A percentile compares a stretch with the other conserved stretches of the same genome.
These are phyloP conservation scores for Eptatretus burgeri DNA, from an alignment of 2,113 vertebrate genomes.

Conservation along the genomic window DNA sequence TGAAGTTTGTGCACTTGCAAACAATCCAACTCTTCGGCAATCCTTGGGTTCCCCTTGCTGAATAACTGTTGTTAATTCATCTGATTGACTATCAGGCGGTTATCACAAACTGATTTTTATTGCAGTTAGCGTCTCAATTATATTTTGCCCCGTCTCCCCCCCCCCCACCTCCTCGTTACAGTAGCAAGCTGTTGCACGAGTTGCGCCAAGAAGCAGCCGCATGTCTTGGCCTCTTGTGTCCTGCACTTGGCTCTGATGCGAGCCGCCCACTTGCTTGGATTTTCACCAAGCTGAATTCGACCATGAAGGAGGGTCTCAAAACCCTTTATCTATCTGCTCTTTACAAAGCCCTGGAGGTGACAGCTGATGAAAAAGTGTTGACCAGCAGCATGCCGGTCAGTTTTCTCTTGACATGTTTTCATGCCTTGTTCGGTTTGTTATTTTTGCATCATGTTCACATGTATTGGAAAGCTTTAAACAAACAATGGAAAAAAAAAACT, in stretches of 20 bases:
- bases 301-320: constrained; percentile 76
- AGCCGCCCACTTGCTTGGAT: constrained; percentile 98
- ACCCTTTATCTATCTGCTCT: constrained; percentile 66
- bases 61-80: neutral
- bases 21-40: constrained; percentile 1
- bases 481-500: no score
- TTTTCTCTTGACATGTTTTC: neutral
- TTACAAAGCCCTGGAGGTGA: constrained; percentile 67
- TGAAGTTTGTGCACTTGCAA: neutral
- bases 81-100: neutral
- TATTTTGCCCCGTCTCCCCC: constrained; percentile 10
- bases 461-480: neutral
- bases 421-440: neutral
- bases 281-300: constrained; percentile 65
- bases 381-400: constrained; percentile 82
- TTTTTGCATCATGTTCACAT: neutral
- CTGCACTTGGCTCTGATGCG: constrained; percentile 68
- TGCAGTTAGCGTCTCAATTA: no score
- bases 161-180: constrained; percentile 15
- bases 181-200: constrained; percentile 92
- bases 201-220: constrained; percentile 76
- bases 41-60: neutral
- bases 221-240: constrained; percentile 73
- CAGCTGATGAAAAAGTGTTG: constrained; percentile 88
- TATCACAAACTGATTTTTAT: neutral